phyloP scores from a whole-genome alignment of 2,888 invertebrate species.

The Cetonia aurata region DNA sequence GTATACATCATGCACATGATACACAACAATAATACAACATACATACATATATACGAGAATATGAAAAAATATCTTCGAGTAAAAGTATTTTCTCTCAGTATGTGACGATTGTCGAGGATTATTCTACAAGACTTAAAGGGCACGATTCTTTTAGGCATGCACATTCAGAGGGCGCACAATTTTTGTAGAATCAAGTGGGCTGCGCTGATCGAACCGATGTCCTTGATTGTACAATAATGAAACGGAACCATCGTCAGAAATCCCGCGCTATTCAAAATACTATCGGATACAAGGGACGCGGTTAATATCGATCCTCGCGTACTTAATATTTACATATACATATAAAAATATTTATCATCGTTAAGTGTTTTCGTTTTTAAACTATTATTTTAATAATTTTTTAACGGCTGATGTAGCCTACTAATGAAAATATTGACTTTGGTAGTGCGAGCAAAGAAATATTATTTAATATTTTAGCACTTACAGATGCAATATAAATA shows the following conservation, averaged over 20 bases:
- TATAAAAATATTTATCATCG: too few species aligned
- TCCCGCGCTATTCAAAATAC: not conserved
- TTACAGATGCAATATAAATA: too few species aligned
- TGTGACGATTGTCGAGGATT: conserved; percentile 64
- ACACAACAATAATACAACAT: conserved; percentile 35
- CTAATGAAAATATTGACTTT: too few species aligned
- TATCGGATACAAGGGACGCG: too few species aligned
- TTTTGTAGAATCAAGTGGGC: conserved; percentile 9
- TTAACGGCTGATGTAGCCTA: too few species aligned
- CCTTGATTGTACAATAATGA: conserved; percentile 1
- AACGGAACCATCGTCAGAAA: too few species aligned
- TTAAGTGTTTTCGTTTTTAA: too few species aligned
- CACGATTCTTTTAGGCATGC: conserved; percentile 53
- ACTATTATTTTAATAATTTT: too few species aligned
- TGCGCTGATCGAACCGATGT: not conserved
- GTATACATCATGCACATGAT: conserved; percentile 45
- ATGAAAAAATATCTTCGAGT: conserved; percentile 61
- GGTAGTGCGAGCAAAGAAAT: too few species aligned
- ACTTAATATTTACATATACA: too few species aligned
- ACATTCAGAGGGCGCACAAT: conserved; percentile 43
- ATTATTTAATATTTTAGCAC: too few species aligned
- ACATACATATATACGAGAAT: conserved; percentile 53
- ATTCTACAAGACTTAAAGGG: conserved; percentile 64
- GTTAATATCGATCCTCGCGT: too few species aligned
- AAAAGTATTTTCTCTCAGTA: conserved; percentile 53